Base-by-base conservation (phyloP, 1,140 invertebrate genomes). In the Zaprionus davidi region DNA sequence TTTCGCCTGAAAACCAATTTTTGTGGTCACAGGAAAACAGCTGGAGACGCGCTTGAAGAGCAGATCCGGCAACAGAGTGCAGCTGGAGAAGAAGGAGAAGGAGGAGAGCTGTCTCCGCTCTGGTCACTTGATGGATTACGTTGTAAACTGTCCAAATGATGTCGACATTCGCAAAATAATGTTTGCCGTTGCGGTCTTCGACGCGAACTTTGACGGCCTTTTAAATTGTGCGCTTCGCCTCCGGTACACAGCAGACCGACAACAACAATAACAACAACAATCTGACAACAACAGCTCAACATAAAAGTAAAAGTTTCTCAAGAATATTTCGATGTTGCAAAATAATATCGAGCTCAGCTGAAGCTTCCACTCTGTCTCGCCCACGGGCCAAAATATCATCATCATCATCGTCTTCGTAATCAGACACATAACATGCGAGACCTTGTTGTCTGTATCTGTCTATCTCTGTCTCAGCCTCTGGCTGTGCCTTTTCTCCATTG, bases 41-140 rank as follows among this genome's bases (percentile, higher is more conserved):
- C 41, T 46, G n/a, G 41, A 44, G n/a, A 44, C 2, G 38, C 38
- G 13, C 31, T 34, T 11, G 9, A 9, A 11, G 31, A 34, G 9
- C 38, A 41, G 38, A 41, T 41, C 38, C 38, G 38, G 38, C 41
- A 17, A n/a, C n/a, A 9, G 9, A 34, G 9, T 34, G 31, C 2
- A 34, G 9, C 9, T 34, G 31, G 9, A 34, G n/a, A 3, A 44
- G n/a, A 2, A 44, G 15, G 36, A 31, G 46, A 31, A n/a, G 13
- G 24, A 38, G 56, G 6, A 20, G 24, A 38, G 73, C 41, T 41
- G n/a, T 3, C n/a, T n/a, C 38, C 58, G 24, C 38, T 53, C 46
- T 68, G 76, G 51, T 57, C 80, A 78, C 53, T 72, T 84, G 84
- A 88, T 88, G 84, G 83, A 87, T 87, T 87, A 87, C 74, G 81